Evolutionary conservation across 1,140 invertebrate genomes (phyloP).

Genomic region (Cyclargus thomasi): DNA sequence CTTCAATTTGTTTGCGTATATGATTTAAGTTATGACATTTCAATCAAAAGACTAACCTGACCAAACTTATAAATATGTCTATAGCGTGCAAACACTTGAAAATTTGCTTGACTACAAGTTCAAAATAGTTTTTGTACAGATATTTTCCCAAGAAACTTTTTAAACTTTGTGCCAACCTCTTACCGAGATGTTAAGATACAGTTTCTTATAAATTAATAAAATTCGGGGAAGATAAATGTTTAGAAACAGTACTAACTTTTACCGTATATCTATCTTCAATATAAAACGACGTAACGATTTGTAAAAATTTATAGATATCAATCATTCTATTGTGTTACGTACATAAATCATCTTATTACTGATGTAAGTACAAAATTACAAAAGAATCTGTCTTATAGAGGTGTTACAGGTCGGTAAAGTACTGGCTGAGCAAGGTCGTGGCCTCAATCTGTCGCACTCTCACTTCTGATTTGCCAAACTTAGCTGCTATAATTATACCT

Average conservation of each 20-base stretch:
- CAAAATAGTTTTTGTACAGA: too few relatives aligned
- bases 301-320: neutral
- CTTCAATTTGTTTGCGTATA: neutral
- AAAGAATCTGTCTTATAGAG: conserved; percentile 16
- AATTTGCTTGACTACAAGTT: too few relatives aligned
- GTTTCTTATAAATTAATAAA: too few relatives aligned
- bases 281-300: neutral
- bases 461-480: conserved; percentile 20
- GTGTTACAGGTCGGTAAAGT: conserved; percentile 16
- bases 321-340: neutral
- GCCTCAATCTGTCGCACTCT: conserved; percentile 21
- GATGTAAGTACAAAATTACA: conserved; percentile 1
- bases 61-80: too few relatives aligned
- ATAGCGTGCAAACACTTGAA: too few relatives aligned
- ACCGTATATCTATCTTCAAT: neutral
- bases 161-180: too few relatives aligned
- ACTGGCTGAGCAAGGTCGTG: conserved; percentile 15
- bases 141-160: too few relatives aligned
- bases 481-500: conserved; percentile 11
- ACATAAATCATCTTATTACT: neutral
- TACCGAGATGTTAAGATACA: too few relatives aligned
- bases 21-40: too few relatives aligned
- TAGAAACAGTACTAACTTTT: too few relatives aligned
- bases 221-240: too few relatives aligned
- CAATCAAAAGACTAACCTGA: too few relatives aligned